phyloP scores from a whole-genome alignment of 2,888 invertebrate genomes.

The Microctonus brassicae region DNA sequence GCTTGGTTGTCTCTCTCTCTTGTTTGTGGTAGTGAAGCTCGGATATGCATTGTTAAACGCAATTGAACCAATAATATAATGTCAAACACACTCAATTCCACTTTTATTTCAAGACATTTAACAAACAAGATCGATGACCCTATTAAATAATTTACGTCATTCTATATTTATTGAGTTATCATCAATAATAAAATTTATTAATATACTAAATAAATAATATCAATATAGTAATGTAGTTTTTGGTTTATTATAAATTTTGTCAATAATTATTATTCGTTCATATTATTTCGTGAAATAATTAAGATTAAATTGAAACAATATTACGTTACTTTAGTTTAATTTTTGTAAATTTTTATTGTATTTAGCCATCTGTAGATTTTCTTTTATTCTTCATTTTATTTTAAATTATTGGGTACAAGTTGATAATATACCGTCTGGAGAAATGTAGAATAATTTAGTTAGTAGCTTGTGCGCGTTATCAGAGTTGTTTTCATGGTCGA shows the following conservation, averaged over 20 bases:
- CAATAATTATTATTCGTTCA: too few species aligned
- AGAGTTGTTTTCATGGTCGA: neutral
- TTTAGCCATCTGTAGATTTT: too few species aligned
- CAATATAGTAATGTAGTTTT: neutral
- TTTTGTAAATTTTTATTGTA: too few species aligned
- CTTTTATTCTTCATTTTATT: too few species aligned
- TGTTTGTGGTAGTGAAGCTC: neutral
- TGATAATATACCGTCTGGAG: neutral
- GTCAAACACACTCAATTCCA: slow-evolving; percentile 6
- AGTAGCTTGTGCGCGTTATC: neutral
- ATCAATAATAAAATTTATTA: neutral
- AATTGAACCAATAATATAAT: neutral
- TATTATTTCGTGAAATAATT: too few species aligned
- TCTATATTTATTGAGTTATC: neutral
- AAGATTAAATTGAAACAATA: too few species aligned
- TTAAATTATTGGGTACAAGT: too few species aligned
- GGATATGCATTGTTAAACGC: neutral
- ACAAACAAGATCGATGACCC: neutral
- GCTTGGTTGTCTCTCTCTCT: neutral
- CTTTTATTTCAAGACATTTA: neutral
- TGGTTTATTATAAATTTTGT: too few species aligned
- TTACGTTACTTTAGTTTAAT: too few species aligned
- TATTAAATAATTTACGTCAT: neutral
- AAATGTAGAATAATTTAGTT: neutral
- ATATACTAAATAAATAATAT: too few species aligned